Base-by-base conservation (phyloP, 2,888 invertebrate species). In the Spatulosminthurus flaviceps region DNA sequence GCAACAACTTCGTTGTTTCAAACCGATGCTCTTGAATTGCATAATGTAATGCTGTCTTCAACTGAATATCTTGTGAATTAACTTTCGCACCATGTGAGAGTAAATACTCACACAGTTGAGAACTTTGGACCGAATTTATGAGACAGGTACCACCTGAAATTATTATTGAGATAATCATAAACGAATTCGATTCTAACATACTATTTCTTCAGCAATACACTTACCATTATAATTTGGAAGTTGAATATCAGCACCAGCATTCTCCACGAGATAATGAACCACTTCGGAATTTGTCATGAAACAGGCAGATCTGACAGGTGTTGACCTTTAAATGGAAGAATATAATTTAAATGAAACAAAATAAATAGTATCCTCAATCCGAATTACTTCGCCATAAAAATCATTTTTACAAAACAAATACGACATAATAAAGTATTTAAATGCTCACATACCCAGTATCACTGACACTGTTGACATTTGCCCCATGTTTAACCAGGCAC, bases 41-140 rank as follows among this genome's bases (percentile, higher is more conserved):
- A 89, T 97, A 96, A 89, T 96, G 96, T 86, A 96, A 90, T 78
- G 96, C 96, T 81, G 96, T 94, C 89, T 96, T 96, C 85, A 92
- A 92, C 88, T 96, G 95, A 87, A 94, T 93, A 89, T 97, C 96
- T 79, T 91, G 91, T 60, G 95, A 95, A 89, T 96, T 94, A 5
- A 95, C 93, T 85, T 92, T 90, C 1, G 94, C 96, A 71, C 95
- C 95, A 87, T 93, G 92, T 85, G 84, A 67, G 80, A 97, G 90
- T 82, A 96, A 90, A 88, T 92, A 94, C 80, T 92, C 90, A 88
- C 95, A 96, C 72, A 97, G 90, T 79, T 92, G 91, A 80, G 92
- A 92, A 86, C 94, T 94, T 89, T 96, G 96, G 83, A 96, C 95
- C 0, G 95, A 93, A 89, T 97, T 97, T 86, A 97, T 96, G 82